phyloP scores from a whole-genome alignment of 2,888 invertebrate genomes.

The Norana najaformis region DNA sequence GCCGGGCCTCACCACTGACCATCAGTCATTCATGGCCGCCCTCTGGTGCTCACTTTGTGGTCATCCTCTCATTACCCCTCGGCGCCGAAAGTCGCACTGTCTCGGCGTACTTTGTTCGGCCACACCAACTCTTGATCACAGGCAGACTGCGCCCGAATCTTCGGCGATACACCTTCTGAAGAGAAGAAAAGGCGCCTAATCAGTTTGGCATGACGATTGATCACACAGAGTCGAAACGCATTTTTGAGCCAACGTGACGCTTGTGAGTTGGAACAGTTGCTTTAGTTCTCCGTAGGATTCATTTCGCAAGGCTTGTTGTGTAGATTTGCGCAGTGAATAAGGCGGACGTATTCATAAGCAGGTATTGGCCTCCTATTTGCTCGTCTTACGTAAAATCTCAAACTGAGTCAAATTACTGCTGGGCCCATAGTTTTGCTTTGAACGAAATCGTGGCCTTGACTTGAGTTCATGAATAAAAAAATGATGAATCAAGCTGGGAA shows the following conservation, averaged over 20 bases:
- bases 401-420: no score
- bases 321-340: not conserved
- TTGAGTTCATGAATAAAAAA: no score
- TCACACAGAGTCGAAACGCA: not conserved
- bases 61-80: not conserved
- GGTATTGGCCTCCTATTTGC: not conserved
- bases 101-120: not conserved
- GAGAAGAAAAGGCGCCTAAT: not conserved
- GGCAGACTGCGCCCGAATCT: not conserved
- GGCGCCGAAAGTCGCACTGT: slow-evolving; percentile 2
- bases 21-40: not conserved
- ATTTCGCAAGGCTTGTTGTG: not conserved
- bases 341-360: not conserved
- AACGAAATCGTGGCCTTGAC: no score
- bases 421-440: no score
- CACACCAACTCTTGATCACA: not conserved
- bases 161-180: slow-evolving; percentile 9
- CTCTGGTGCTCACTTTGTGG: not conserved
- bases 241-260: not conserved
- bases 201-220: not conserved
- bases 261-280: not conserved
- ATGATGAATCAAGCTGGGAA: no score
- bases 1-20: not conserved
- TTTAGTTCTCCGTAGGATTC: not conserved
- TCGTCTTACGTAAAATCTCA: no score